phyloP scores from a whole-genome alignment of 2,888 invertebrate genomes.

The Drosophila picticornis region DNA sequence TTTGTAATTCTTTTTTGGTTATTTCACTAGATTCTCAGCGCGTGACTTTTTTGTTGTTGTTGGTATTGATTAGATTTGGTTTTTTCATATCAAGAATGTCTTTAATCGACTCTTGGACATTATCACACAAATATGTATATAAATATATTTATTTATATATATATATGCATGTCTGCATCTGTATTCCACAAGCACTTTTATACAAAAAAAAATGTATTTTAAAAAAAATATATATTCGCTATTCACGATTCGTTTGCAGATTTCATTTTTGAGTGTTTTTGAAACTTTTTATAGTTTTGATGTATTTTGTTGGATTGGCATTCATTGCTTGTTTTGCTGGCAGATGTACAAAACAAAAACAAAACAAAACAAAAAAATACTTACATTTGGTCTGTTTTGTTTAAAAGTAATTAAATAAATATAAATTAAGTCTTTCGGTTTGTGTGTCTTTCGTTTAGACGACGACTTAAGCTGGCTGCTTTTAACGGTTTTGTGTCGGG shows the following conservation, averaged over 20 bases:
- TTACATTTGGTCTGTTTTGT: constrained; percentile 83
- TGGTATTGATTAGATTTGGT: constrained; percentile 35
- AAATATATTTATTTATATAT: constrained; percentile 27
- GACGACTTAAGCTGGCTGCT: constrained; percentile 75
- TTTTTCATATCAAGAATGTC: constrained; percentile 30
- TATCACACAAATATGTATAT: constrained; percentile 36
- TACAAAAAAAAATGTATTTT: constrained; percentile 33
- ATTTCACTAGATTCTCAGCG: constrained; percentile 39
- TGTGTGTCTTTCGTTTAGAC: constrained; percentile 73
- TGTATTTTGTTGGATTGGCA: constrained; percentile 21
- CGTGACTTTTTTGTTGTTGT: constrained; percentile 44
- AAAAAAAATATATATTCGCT: constrained; percentile 35
- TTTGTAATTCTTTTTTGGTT: background rate
- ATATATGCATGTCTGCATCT: background rate
- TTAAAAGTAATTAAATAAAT: constrained; percentile 85
- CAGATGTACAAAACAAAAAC: constrained; percentile 2
- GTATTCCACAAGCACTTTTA: constrained; percentile 54
- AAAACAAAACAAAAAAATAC: constrained; percentile 48
- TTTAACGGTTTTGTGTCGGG: constrained; percentile 68
- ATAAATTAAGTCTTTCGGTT: constrained; percentile 84
- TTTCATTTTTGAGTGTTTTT: constrained; percentile 18
- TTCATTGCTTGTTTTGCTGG: constrained; percentile 10
- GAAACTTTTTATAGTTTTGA: constrained; percentile 2
- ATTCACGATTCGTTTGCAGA: constrained; percentile 32
- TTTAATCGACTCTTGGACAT: constrained; percentile 29